phyloP scores from a whole-genome alignment of 2,888 invertebrate species.

The Ennomos quercinarius region DNA sequence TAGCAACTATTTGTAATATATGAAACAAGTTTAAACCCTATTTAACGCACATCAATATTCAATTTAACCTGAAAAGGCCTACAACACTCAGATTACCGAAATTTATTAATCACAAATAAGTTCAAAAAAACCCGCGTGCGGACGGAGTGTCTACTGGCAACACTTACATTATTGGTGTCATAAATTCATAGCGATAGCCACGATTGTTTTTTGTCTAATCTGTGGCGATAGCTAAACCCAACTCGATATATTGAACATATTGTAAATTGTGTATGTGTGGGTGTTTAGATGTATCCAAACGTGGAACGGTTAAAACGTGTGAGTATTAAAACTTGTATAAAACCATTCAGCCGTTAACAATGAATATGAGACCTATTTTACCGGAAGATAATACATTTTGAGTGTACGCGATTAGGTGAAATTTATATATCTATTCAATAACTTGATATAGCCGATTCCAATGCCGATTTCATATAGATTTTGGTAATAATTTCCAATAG shows the following conservation, averaged over 20 bases:
- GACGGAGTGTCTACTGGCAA: constrained; percentile 75
- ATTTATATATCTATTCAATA: too few relatives aligned
- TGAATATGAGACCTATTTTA: constrained; percentile 26
- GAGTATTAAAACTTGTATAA: constrained; percentile 77
- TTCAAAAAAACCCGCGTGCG: constrained; percentile 63
- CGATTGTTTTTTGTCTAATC: too few relatives aligned
- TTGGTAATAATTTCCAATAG: too few relatives aligned
- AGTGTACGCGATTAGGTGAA: too few relatives aligned
- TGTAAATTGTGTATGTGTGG: not conserved
- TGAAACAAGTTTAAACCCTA: not conserved
- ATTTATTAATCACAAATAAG: constrained; percentile 14
- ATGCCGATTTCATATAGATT: too few relatives aligned
- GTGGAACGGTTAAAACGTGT: constrained; percentile 72
- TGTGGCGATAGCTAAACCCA: constrained; percentile 50
- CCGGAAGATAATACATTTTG: too few relatives aligned
- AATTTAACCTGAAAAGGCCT: constrained; percentile 13
- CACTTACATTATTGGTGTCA: constrained; percentile 71
- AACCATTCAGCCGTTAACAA: constrained; percentile 51
- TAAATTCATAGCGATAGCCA: constrained; percentile 58
- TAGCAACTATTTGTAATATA: not conserved
- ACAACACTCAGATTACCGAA: constrained; percentile 23
- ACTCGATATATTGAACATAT: too few relatives aligned
- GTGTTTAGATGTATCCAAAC: constrained; percentile 52
- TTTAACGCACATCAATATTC: not conserved
- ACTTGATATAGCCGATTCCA: too few relatives aligned